Evolutionary conservation across 2,888 invertebrate genomes (phyloP).

Genomic region (Platypus cylindrus): DNA sequence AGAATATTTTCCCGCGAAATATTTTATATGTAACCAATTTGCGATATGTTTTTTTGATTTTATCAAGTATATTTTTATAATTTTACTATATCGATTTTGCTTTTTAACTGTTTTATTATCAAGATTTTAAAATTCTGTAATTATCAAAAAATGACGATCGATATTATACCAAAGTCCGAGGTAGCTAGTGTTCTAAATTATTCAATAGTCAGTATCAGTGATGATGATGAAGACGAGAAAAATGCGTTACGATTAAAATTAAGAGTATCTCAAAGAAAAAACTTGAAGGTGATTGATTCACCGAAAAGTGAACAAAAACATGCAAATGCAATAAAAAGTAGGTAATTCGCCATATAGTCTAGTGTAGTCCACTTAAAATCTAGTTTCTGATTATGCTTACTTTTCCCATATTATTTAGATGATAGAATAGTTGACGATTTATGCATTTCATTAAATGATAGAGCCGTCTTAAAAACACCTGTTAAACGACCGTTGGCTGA

Average conservation of each 20-base stretch:
- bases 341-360: no score
- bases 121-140: no score
- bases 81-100: no score
- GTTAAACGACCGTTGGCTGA: not conserved
- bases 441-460: constrained; percentile 6
- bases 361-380: no score
- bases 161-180: not conserved
- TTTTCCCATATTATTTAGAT: no score
- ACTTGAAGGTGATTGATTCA: constrained; percentile 6
- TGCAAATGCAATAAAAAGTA: not conserved
- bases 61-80: no score
- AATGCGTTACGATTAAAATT: constrained; percentile 8
- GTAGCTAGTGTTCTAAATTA: constrained; percentile 10
- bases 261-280: constrained; percentile 7
- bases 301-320: constrained; percentile 6
- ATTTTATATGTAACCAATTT: no score
- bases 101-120: no score
- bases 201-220: constrained; percentile 9
- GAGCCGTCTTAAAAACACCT: constrained; percentile 7
- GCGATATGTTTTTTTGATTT: no score
- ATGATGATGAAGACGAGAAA: constrained; percentile 10
- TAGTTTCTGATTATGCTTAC: no score
- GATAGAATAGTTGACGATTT: constrained; percentile 4
- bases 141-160: constrained; percentile 19
- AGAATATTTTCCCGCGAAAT: no score